These are phyloP conservation scores for Fregetta grallaria DNA, from an alignment of 2,113 vertebrate genomes.

Conservation along the genomic window DNA sequence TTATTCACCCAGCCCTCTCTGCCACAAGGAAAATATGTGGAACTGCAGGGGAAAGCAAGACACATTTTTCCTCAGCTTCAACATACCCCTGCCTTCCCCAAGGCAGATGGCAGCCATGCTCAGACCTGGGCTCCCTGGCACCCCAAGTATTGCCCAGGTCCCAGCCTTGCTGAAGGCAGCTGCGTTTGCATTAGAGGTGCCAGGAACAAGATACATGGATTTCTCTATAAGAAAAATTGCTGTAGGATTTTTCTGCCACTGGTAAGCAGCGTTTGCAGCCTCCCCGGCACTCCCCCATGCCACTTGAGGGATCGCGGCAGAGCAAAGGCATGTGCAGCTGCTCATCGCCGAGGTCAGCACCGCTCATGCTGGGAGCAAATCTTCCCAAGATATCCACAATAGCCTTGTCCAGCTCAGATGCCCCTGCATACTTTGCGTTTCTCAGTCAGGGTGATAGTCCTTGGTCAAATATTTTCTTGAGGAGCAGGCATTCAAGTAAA, in stretches of 20 bases:
- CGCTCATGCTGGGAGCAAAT: accelerated
- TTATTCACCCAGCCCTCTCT: neutral
- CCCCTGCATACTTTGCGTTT: conserved; percentile 1
- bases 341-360: neutral
- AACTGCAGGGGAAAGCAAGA: neutral
- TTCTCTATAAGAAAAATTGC: neutral
- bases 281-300: accelerated
- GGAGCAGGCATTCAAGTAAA: neutral
- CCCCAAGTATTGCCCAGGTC: neutral
- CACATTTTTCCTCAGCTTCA: neutral
- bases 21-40: neutral
- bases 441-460: neutral
- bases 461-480: neutral
- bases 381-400: neutral
- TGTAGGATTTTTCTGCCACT: neutral
- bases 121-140: neutral
- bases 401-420: neutral
- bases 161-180: neutral
- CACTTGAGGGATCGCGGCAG: neutral
- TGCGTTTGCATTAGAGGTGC: neutral
- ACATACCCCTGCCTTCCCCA: neutral
- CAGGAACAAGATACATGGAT: neutral
- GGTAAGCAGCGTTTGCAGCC: neutral
- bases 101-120: neutral
- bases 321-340: neutral